Percentiles rank a stretch among this genome's conserved stretches.
phyloP scores from a whole-genome alignment of 2,113 vertebrate genomes.

The Erythrolamprus reginae region DNA sequence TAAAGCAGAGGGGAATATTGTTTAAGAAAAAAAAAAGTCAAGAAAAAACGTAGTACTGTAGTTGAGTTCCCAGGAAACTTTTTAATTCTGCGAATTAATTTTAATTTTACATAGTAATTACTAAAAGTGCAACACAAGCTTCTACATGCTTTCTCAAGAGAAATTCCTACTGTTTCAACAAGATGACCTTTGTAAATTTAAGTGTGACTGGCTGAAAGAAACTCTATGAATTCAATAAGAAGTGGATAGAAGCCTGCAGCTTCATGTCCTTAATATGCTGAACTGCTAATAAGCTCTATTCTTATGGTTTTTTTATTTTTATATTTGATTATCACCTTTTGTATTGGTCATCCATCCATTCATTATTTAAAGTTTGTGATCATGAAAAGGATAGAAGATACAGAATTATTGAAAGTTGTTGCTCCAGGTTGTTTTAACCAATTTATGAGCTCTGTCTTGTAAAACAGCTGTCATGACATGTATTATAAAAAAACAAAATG shows the following conservation, averaged over 20 bases:
- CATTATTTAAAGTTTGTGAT: neutral
- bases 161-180: neutral
- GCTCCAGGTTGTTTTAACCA: constrained; percentile 19
- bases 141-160: neutral
- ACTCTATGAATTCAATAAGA: neutral
- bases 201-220: neutral
- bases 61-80: neutral
- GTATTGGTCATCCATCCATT: neutral
- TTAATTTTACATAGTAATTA: constrained; percentile 6
- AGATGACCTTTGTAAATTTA: neutral
- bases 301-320: neutral
- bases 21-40: constrained; percentile 30
- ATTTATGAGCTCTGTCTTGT: constrained; percentile 52
- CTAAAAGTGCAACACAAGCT: neutral
- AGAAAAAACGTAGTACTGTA: constrained; percentile 37
- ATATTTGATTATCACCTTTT: neutral
- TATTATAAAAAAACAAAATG: constrained; percentile 12
- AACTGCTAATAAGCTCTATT: neutral
- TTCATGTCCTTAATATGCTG: neutral
- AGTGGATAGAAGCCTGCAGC: neutral
- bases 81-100: neutral
- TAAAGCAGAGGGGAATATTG: constrained; percentile 4
- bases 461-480: constrained; percentile 50
- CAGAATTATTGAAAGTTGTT: constrained; percentile 17
- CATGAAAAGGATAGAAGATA: neutral